Base-by-base conservation (phyloP, 2,797 vertebrate species). In the Rhynchonycteris naso region DNA sequence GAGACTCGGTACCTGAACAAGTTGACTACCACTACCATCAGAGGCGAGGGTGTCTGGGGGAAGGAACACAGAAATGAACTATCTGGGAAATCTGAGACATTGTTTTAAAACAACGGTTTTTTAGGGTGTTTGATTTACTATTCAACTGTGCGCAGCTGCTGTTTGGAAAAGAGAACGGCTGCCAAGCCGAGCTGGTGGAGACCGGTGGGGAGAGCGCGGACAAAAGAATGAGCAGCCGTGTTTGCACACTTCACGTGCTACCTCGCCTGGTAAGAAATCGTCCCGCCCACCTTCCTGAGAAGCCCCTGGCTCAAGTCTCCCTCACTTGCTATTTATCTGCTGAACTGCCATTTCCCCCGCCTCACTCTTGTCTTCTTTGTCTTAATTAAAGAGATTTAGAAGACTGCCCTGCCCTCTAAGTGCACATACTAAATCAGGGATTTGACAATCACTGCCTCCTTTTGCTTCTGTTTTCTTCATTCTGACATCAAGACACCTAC, bases 61-160 rank as follows among this genome's bases (percentile, higher is more conserved):
- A 97, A 97, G 97, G 97, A 98, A 98, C 97, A 97, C 97, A 98
- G 82, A 96, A 96, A 97, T 71, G 95, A 97, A 97, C 97, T 98
- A 98, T 98, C 96, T 97, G 97, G 98, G 96, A 98, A 98, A 98
- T 98, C 98, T 98, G 98, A 98, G 98, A 98, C 98, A 99, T 98
- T 98, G 98, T 98, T 98, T 98, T 98, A 98, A 98, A 98, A 99
- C 98, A 98, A 98, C 98, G 96, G 98, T 98, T 98, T 98, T 97
- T 98, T 98, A 98, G 98, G 98, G 98, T 98, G 98, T 98, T 98
- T 99, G 98, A 99, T 99, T 99, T 98, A 98, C 98, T 98, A 98
- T 99, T 99, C 98, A 99, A 98, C 98, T 98, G 97, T 95, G 98
- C 43, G 88, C 98, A 99, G 98, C 98, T 99, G 98, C 98, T 97